phyloP scores from a whole-genome alignment of 2,888 invertebrate species.

The Chymomyza amoena region DNA sequence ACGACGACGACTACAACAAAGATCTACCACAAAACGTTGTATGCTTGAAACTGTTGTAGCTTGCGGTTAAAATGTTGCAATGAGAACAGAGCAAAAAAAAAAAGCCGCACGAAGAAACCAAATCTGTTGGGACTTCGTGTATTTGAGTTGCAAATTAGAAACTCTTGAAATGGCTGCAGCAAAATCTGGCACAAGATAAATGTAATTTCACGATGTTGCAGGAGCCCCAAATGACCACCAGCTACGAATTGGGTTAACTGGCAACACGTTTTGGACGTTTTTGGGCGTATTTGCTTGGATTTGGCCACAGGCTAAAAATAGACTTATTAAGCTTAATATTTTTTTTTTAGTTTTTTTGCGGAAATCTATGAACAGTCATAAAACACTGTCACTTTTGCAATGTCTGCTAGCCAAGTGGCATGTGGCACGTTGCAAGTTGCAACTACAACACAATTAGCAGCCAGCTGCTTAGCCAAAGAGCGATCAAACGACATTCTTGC shows the following conservation, averaged over 20 bases:
- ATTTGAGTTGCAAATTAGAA: constrained; percentile 2
- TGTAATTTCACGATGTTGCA: constrained; percentile 51
- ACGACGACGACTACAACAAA: constrained; percentile 25
- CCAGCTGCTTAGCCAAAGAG: constrained; percentile 6
- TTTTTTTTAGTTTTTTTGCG: constrained; percentile 30
- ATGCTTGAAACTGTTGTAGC: constrained; percentile 14
- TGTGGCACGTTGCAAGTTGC: neutral
- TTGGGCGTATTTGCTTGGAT: constrained; percentile 3
- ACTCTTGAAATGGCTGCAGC: constrained; percentile 9
- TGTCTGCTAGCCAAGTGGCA: neutral
- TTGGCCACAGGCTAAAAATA: neutral
- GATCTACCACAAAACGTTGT: constrained; percentile 4
- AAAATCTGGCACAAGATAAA: constrained; percentile 32
- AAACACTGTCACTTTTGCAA: constrained; percentile 63
- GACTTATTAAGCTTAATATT: neutral
- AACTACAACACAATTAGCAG: constrained; percentile 41
- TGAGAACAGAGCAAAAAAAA: constrained; percentile 37
- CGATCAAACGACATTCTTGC: constrained; percentile 51
- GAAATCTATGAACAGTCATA: constrained; percentile 53
- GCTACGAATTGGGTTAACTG: constrained; percentile 62
- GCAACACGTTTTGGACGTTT: constrained; percentile 38
- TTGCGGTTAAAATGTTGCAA: constrained; percentile 61
- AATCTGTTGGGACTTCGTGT: neutral
- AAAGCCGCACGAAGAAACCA: neutral
- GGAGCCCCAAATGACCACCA: constrained; percentile 47